Percentiles rank a stretch among this genome's conserved stretches.
Evolutionary conservation across 37 sponge, comb jelly and placozoan species (phyloP).

Genomic region (Cliona cf. orientalis): DNA sequence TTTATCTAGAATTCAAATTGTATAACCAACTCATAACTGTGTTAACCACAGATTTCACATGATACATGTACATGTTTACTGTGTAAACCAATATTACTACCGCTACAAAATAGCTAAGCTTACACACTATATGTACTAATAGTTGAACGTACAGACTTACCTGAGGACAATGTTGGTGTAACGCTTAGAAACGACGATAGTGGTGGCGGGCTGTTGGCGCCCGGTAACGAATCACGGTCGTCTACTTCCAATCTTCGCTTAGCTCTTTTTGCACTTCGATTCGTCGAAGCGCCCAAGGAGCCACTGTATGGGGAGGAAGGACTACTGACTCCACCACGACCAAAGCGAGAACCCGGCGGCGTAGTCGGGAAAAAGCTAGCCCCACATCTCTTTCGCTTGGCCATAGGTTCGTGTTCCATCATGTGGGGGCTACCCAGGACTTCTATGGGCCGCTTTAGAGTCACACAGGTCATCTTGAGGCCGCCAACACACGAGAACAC

Average conservation of each 20-base stretch:
- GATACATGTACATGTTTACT: no score
- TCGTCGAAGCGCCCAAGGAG: not conserved
- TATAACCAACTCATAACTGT: no score
- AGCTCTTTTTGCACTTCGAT: slow-evolving; percentile 39
- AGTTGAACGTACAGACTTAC: slow-evolving; percentile 16
- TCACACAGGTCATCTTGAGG: slow-evolving; percentile 85
- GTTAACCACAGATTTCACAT: no score
- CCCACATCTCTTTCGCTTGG: slow-evolving; percentile 81
- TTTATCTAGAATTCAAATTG: no score
- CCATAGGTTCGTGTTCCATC: slow-evolving; percentile 63
- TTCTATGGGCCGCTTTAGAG: slow-evolving; percentile 87
- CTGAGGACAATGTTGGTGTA: slow-evolving; percentile 40
- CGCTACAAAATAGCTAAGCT: no score
- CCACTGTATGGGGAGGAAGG: not conserved
- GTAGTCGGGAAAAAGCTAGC: slow-evolving; percentile 60
- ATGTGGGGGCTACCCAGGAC: slow-evolving; percentile 77
- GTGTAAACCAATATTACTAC: no score
- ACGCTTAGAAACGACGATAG: slow-evolving; percentile 66
- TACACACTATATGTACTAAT: no score
- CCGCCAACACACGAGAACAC: not conserved
- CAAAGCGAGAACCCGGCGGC: slow-evolving; percentile 27
- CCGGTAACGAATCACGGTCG: slow-evolving; percentile 30
- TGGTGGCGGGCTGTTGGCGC: not conserved
- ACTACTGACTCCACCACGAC: not conserved
- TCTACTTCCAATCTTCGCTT: slow-evolving; percentile 74